Percentiles rank a stretch among this genome's conserved stretches.
phyloP scores from a whole-genome alignment of 2,113 vertebrate species.

The Brevimyrus niger region DNA sequence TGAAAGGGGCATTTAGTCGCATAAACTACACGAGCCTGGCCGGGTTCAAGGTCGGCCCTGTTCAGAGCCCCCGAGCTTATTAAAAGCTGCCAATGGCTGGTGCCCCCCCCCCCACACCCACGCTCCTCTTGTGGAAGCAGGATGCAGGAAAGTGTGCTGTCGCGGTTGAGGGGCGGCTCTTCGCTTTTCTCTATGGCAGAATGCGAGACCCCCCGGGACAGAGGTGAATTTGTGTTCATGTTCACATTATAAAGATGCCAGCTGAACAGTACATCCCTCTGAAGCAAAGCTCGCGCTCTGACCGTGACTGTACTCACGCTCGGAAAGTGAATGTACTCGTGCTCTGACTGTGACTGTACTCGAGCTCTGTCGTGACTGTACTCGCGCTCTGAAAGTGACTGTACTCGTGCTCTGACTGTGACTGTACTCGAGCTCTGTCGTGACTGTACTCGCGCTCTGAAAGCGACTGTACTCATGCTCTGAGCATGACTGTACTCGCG shows the following conservation, averaged over 20 bases:
- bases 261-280: background rate
- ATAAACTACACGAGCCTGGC: slow-evolving; percentile 36
- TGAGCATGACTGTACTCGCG: no score
- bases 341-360: background rate
- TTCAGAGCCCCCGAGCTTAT: slow-evolving; percentile 39
- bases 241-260: background rate
- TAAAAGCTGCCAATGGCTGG: slow-evolving; percentile 29
- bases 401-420: no score
- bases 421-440: no score
- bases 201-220: background rate
- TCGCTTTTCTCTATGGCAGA: background rate
- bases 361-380: no score
- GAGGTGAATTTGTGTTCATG: background rate
- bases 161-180: background rate
- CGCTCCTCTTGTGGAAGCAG: background rate
- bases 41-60: slow-evolving; percentile 28
- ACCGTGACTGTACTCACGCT: background rate
- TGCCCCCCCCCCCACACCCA: background rate
- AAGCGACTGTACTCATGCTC: no score
- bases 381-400: no score
- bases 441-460: no score
- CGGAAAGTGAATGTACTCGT: no score
- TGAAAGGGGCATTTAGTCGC: slow-evolving; percentile 34
- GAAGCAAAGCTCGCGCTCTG: background rate
- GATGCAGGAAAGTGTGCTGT: background rate